Evolutionary conservation across 2,888 invertebrate species (phyloP), one percentile per base, ranked within the genome.

Genomic region (Anarsia innoxiella): DNA sequence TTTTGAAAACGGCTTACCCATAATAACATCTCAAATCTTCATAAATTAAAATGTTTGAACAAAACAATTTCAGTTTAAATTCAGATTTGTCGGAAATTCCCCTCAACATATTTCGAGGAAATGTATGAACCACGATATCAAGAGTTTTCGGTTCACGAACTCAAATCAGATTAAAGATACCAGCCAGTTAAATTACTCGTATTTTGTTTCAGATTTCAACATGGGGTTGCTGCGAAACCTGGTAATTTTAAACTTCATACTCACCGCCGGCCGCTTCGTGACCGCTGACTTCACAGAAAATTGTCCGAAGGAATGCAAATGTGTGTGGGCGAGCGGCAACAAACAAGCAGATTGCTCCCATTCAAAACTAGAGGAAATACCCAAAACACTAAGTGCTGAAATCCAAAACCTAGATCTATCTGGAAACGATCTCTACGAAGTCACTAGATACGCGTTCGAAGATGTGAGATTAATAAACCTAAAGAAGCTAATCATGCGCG

Each of bases 321-420:
- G 96, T 68, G 90, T 91, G 46, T 96, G 96, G 95, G 90, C 90
- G 15, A 90, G 91, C 41, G 95, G 95, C 3, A 93, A 91, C 68
- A 94, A 92, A 66, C 90, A 90, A 12, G 95, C 94, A 1, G 92
- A 94, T 51, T 96, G 96, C 67, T 88, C 88, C 23, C 84, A 87
- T 37, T 86, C 88, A 25, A 84, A 87, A n/a, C 84, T 93, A 19
- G 87, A 84, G 31, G 79, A 88, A 16, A 89, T 96, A 47, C 96
- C 96, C 0, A 83, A 79, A 42, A 88, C 88, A 36, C 78, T 96
- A 23, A 93, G 92, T 60, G 77, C 88, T 23, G 92, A 93, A 43
- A 85, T 91, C 55, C 89, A 91, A 62, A 89, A 88, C 36, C 84
- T 94, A 27, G 92, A 94, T 58, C 83, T 95, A 25, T 89, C 91